These are phyloP conservation scores for Eciton burchellii DNA, from an alignment of 1,140 invertebrate genomes.

Conservation along the genomic window DNA sequence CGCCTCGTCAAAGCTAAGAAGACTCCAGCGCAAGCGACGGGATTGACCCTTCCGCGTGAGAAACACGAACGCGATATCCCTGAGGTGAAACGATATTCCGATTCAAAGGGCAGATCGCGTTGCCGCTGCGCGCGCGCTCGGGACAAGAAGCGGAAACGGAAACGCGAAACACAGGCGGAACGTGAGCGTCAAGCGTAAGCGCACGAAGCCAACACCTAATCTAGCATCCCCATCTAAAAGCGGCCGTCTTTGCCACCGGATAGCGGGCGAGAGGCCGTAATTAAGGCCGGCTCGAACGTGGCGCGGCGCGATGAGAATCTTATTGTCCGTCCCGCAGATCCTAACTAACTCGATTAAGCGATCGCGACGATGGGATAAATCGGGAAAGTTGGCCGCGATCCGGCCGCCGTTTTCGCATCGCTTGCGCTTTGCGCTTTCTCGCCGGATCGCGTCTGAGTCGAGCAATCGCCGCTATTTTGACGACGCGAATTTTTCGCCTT, in stretches of 20 bases:
- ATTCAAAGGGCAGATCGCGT: constrained; percentile 56
- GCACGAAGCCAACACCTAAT: constrained; percentile 66
- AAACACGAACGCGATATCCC: constrained; percentile 54
- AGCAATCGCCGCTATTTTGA: not conserved
- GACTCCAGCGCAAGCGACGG: not conserved
- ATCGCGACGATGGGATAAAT: constrained; percentile 63
- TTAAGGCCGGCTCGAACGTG: constrained; percentile 67
- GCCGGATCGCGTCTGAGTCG: constrained; percentile 27
- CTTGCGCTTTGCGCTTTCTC: constrained; percentile 54
- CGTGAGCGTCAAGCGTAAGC: constrained; percentile 31
- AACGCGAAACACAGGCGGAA: constrained; percentile 35
- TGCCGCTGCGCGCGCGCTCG: constrained; percentile 33
- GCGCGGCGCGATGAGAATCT: constrained; percentile 65
- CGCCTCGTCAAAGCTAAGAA: constrained; percentile 3
- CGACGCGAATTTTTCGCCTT: not conserved
- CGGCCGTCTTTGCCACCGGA: constrained; percentile 63
- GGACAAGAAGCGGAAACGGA: constrained; percentile 64
- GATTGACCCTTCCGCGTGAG: not conserved
- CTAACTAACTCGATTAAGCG: constrained; percentile 70
- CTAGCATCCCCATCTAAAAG: constrained; percentile 61
- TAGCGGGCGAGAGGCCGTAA: constrained; percentile 68
- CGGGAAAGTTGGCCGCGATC: constrained; percentile 66
- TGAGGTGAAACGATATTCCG: constrained; percentile 65
- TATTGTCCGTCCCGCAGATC: constrained; percentile 16
- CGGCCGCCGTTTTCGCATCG: constrained; percentile 13